Evolutionary conservation across 2,888 invertebrate species (phyloP), one percentile per base, ranked within the genome.

Genomic region (Oligia strigilis): DNA sequence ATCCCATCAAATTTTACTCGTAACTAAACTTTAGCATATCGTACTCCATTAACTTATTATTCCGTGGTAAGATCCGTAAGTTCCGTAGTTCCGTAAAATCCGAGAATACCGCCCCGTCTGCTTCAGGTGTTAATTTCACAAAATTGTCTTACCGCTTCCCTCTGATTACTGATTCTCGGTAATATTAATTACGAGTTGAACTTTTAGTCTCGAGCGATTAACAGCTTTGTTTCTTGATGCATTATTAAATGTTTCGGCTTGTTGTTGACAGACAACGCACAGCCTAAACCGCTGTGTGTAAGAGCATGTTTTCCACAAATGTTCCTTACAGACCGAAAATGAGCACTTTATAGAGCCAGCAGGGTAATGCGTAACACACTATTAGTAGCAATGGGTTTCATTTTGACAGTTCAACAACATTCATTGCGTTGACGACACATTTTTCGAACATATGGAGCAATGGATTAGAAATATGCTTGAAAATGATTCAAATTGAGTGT

Each of bases 121-220:
- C 81, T 84, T 80, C 78, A 89, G 89, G 88, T 90, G 89, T 87
- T 90, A 87, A 89, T 88, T 90, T 85, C 74, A 72, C 66, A 75
- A 87, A 90, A 86, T 91, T 90, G 82, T 87, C 83, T 85, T 75
- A 75, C 81, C 75, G 80, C 81, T 86, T 81, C 66, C 70, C 75
- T 49, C 84, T 82, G 83, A 86, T 86, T 88, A 84, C 78, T 83
- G 81, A 78, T 89, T 88, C 80, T 74, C 83, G 72, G 78, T 80
- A 72, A 77, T 87, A 80, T 83, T 89, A 83, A 89, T 85, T 87
- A 87, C 40, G 55, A 72, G 65, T 64, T 82, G 23, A 88, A 85
- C 82, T 86, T 87, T 85, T 85, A 82, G 82, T 77, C 82, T 80
- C 23, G 2, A 84, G 40, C 72, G 52, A 87, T 87, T 82, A 79